Base-by-base conservation (phyloP, 1,140 invertebrate genomes). In the Drosophila mauritiana region DNA sequence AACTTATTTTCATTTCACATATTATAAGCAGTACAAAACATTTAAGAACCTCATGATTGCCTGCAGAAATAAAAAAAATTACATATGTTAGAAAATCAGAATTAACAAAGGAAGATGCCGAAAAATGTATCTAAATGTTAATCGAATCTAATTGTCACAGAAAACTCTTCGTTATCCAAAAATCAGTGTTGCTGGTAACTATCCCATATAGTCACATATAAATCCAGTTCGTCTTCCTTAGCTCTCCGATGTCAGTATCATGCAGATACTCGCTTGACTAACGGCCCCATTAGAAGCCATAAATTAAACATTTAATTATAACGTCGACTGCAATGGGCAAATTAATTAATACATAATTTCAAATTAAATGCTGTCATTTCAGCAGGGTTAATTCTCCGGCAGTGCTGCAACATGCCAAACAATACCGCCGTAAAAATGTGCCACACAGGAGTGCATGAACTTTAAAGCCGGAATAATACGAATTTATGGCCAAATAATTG, bases 401-500 rank as follows among this genome's bases (percentile, higher is more conserved):
- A 46, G 15, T 6, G 11, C 48, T 17, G 40, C 49, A 25, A n/a
- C 40, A 55, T n/a, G 36, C 10, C 40, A 36, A 17, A 17, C 59
- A 34, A 65, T 45, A 52, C 13, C 45, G 62, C 49, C 63, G 61
- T 39, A 64, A 86, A 88, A 82, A 79, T 89, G 61, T 62, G 63
- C 65, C 63, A 76, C 57, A 58, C 39, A 13, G 49, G 31, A 70
- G 69, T 51, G 65, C 86, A 90, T 80, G 76, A 90, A 86, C 86
- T 90, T 90, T 90, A 90, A 91, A 91, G 82, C 74, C 62, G 27
- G 58, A 86, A 83, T 91, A 86, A 91, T 91, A 78, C 73, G 82
- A 91, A 91, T 91, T 91, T 91, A 91, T 91, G 74, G 40, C 74
- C 85, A 85, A 91, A 91, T 91, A 91, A 91, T 91, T 91, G 89